phyloP scores from a whole-genome alignment of 1,140 invertebrate genomes.

The Chymomyza costata region DNA sequence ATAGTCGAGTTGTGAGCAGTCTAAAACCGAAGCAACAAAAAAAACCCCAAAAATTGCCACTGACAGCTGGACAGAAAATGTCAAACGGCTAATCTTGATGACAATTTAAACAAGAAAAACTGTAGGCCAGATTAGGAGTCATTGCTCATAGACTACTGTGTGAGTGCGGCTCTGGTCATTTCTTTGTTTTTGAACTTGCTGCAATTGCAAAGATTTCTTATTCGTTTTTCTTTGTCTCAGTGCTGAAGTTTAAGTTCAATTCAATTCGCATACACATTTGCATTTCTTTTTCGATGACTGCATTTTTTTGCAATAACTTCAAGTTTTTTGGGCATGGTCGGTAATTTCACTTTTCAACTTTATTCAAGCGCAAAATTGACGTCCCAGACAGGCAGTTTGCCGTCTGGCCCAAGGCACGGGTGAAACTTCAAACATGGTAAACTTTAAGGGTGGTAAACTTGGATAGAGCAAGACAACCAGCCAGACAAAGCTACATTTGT shows the following conservation, averaged over 20 bases:
- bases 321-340: slow-evolving; percentile 24
- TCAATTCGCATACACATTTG: slow-evolving; percentile 28
- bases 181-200: slow-evolving; percentile 19
- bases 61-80: too few relatives aligned
- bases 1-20: slow-evolving; percentile 1
- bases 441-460: background rate
- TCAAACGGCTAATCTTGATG: slow-evolving; percentile 47
- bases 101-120: slow-evolving; percentile 29
- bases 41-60: slow-evolving; percentile 25
- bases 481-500: background rate
- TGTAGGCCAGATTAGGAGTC: slow-evolving; percentile 3
- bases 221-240: background rate
- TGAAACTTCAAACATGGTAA: background rate
- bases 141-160: too few relatives aligned
- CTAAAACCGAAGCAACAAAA: slow-evolving; percentile 7
- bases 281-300: slow-evolving; percentile 60
- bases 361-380: slow-evolving; percentile 60
- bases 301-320: slow-evolving; percentile 56
- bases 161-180: too few relatives aligned
- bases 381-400: slow-evolving; percentile 17
- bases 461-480: too few relatives aligned
- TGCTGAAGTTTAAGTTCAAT: slow-evolving; percentile 3
- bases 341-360: slow-evolving; percentile 63
- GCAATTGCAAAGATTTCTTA: slow-evolving; percentile 6
- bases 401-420: slow-evolving; percentile 6